These are phyloP conservation scores for Rhyacichthys aspro DNA, from an alignment of 2,797 vertebrate genomes.

Conservation along the genomic window DNA sequence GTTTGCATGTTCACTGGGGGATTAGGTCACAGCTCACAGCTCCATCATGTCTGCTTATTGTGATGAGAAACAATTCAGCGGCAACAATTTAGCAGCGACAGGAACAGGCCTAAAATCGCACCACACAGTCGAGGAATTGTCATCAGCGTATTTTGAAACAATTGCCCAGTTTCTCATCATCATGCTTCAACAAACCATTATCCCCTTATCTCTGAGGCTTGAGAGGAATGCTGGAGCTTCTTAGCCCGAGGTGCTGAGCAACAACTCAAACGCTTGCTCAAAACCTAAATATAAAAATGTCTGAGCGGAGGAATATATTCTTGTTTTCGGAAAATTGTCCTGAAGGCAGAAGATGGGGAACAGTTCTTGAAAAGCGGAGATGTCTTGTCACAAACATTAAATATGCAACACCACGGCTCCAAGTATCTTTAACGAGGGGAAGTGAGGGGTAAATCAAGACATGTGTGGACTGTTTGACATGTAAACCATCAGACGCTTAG, in stretches of 20 bases:
- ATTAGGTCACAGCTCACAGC: conserved; percentile 38
- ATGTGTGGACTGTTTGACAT: conserved; percentile 13
- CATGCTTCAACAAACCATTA: conserved; percentile 16
- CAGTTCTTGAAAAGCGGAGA: conserved; percentile 60
- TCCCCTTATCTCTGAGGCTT: conserved; percentile 20
- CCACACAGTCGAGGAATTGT: conserved; percentile 19
- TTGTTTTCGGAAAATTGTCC: conserved; percentile 40
- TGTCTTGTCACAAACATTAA: not conserved
- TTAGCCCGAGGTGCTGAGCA: conserved; percentile 53
- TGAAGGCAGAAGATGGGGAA: conserved; percentile 45
- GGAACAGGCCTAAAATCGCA: not conserved
- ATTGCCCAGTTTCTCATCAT: conserved; percentile 17
- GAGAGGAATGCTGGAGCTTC: conserved; percentile 5
- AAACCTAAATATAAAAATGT: conserved; percentile 41
- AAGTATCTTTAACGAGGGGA: not conserved
- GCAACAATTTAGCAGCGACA: not conserved
- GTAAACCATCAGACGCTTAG: not conserved
- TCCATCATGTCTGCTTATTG: conserved; percentile 22
- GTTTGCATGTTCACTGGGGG: conserved; percentile 7
- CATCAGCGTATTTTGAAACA: conserved; percentile 20
- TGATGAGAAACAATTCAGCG: not conserved
- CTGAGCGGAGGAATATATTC: conserved; percentile 33
- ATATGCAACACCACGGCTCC: not conserved
- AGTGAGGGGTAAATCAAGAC: no score
- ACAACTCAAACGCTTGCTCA: conserved; percentile 35